Conservation (phyloP, 92 coral and sea anemone species). For the Pocillopora meandrina region DNA sequence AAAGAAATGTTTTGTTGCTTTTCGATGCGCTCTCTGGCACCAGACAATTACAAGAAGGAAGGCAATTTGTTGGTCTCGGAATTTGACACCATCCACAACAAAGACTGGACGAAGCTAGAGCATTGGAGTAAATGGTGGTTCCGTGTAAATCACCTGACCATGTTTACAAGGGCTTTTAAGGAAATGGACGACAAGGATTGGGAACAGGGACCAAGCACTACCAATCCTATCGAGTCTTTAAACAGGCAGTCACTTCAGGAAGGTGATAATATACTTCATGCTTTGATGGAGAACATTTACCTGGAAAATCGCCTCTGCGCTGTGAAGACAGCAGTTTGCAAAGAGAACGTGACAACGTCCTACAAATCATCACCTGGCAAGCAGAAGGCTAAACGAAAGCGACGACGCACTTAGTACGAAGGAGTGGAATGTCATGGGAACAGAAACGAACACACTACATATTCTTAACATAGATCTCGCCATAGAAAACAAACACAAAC, state of each 20-base stretch:
- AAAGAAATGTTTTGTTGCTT: too few relatives aligned
- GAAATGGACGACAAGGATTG: slow-evolving; percentile 42
- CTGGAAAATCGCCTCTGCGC: slow-evolving; percentile 42
- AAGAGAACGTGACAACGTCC: too few relatives aligned
- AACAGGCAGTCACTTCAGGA: slow-evolving; percentile 50
- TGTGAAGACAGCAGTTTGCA: slow-evolving; percentile 15
- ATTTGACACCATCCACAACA: slow-evolving; percentile 21
- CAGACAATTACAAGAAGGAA: slow-evolving; percentile 36
- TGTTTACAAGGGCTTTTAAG: slow-evolving; percentile 28
- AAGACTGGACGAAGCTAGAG: slow-evolving; percentile 44
- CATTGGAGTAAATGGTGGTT: slow-evolving; percentile 58
- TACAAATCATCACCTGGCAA: too few relatives aligned
- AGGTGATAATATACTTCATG: slow-evolving; percentile 32
- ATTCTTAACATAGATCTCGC: too few relatives aligned
- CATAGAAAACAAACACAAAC: too few relatives aligned
- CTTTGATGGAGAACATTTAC: slow-evolving; percentile 43
- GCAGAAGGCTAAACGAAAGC: too few relatives aligned
- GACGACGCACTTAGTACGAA: too few relatives aligned
- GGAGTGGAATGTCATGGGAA: too few relatives aligned
- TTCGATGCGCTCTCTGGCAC: slow-evolving; percentile 41
- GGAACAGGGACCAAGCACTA: slow-evolving; percentile 54
- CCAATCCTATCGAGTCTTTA: slow-evolving; percentile 55
- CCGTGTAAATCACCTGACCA: slow-evolving; percentile 44
- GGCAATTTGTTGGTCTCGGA: slow-evolving; percentile 26
- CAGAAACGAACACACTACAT: too few relatives aligned